Evolutionary conservation across 1,140 invertebrate species (phyloP), one percentile per base, ranked within the genome.

Genomic region (Drosophila nebulosa): DNA sequence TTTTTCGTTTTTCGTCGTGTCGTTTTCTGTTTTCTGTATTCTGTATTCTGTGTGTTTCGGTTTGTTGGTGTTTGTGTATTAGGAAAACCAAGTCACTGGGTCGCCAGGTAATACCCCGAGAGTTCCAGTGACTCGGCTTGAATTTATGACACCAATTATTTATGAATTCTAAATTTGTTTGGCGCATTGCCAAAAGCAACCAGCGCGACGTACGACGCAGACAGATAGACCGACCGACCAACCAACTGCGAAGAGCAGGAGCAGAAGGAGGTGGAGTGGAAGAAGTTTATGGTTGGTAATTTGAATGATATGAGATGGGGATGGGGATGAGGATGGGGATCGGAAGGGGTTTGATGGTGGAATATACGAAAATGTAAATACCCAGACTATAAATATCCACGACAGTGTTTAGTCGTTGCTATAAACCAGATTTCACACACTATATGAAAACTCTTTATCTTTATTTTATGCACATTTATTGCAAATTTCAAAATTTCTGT

Each of bases 81-180:
- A 56, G 46, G 51, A 65, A 66, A 86, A 74, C 61, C 69, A 66
- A 85, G 81, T 86, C 81, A 85, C 57, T 85, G 81, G 81, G 81
- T 81, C 81, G 78, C 64, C 59, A 46, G 51, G 73, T 61, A 39
- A 70, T 51, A 57, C 32, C 52, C 50, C 58, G 39, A 42, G 26
- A 14, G 39, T 35, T 22, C 39, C 39, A 46, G 14, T 30, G n/a
- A 27, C 12, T 52, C 35, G 66, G 35, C 26, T 10, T 32, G 60
- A 51, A 84, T 86, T 86, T 86, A 86, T 86, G 81, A 86, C 81
- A 86, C 74, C 81, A 86, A 86, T 86, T 86, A 86, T 86, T 85
- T 85, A 85, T 85, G 81, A 85, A 85, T 85, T 81, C 83, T 56
- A 85, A 85, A 81, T 85, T 86, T 86, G 81, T 86, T 85, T 85